phyloP scores from a whole-genome alignment of 2,888 invertebrate genomes.

The Notodonta dromedarius region DNA sequence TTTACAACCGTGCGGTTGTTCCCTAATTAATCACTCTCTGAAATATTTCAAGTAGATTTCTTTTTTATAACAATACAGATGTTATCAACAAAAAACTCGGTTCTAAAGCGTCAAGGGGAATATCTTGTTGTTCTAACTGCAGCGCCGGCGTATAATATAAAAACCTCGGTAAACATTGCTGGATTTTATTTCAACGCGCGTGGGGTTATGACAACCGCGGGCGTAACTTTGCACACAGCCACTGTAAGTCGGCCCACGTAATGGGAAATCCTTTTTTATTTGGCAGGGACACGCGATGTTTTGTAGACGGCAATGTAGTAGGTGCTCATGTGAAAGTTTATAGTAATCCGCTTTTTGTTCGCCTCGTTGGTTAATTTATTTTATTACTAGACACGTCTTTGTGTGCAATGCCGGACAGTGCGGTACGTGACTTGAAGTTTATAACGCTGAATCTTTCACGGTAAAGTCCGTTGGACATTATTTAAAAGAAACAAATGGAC shows the following conservation, averaged over 20 bases:
- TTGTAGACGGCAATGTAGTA: slow-evolving; percentile 40
- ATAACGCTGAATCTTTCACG: background rate
- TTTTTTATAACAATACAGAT: no score
- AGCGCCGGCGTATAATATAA: slow-evolving; percentile 54
- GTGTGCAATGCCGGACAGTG: background rate
- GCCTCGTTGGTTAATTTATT: slow-evolving; percentile 41
- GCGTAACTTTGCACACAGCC: slow-evolving; percentile 64
- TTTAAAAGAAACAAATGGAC: background rate
- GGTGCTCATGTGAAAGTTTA: slow-evolving; percentile 32
- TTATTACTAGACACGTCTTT: slow-evolving; percentile 21
- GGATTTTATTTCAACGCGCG: slow-evolving; percentile 60
- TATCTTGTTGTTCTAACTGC: slow-evolving; percentile 58
- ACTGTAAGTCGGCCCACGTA: slow-evolving; percentile 64
- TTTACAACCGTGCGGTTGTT: no score
- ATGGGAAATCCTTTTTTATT: slow-evolving; percentile 67
- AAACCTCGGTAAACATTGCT: slow-evolving; percentile 58
- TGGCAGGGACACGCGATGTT: slow-evolving; percentile 52
- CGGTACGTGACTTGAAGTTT: background rate
- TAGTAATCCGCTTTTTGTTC: slow-evolving; percentile 38
- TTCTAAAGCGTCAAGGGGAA: slow-evolving; percentile 38
- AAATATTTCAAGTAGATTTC: no score
- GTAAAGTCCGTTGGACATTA: background rate
- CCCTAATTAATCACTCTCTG: no score
- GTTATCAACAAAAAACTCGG: no score
- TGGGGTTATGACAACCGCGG: slow-evolving; percentile 55